Conservation (phyloP, 2,113 vertebrate genomes). For the Cervus canadensis region DNA sequence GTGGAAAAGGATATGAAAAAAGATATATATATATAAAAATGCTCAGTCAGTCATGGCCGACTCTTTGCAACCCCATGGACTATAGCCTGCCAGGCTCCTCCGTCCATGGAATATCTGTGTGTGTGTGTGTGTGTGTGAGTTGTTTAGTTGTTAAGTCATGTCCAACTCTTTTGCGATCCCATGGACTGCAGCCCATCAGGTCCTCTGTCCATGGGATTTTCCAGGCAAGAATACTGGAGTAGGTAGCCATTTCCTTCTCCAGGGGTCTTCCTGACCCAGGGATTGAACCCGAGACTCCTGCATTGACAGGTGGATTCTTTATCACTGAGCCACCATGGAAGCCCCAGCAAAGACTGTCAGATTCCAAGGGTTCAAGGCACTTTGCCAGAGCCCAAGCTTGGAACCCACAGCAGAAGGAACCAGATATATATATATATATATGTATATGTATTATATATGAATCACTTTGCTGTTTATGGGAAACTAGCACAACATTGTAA, state of each 20-base stretch:
- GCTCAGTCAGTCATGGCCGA: rapidly evolving
- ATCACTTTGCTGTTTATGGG: neutral
- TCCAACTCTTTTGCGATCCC: neutral
- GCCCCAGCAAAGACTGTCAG: neutral
- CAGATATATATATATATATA: neutral
- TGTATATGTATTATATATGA: neutral
- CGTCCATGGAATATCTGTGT: neutral
- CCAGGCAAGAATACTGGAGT: neutral
- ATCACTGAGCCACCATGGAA: neutral
- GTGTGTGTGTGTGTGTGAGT: neutral
- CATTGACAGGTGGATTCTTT: neutral
- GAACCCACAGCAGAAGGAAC: neutral
- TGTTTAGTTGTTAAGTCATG: neutral
- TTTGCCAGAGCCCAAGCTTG: neutral
- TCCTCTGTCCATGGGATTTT: neutral
- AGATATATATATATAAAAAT: neutral
- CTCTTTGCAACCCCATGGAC: neutral
- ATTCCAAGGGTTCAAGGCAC: neutral
- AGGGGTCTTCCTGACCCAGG: neutral
- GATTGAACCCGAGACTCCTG: neutral
- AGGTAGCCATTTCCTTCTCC: neutral
- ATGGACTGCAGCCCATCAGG: neutral
- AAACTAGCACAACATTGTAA: neutral
- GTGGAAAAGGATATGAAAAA: neutral
- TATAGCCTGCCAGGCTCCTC: neutral